Evolutionary conservation across 1,140 invertebrate species (phyloP).

Genomic region (Drosophila bocki): DNA sequence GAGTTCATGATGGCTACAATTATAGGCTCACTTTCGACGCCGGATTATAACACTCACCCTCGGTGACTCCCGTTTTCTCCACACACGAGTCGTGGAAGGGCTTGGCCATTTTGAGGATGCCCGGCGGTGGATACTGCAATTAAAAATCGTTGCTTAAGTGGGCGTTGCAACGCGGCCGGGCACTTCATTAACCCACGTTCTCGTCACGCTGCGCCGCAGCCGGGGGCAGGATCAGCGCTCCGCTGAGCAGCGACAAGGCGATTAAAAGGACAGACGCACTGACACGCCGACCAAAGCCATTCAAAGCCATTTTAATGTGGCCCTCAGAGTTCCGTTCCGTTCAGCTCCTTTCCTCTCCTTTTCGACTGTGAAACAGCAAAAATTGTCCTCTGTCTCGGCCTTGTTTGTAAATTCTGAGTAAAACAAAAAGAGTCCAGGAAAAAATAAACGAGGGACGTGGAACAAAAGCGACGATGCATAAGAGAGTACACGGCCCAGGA

Average conservation of each 20-base stretch:
- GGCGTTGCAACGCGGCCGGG: constrained; percentile 41
- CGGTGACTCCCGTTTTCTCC: constrained; percentile 77
- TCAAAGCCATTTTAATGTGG: constrained; percentile 83
- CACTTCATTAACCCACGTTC: constrained; percentile 79
- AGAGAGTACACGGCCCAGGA: constrained; percentile 57
- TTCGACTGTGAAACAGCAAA: constrained; percentile 56
- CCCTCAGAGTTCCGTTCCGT: constrained; percentile 26
- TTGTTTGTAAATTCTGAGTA: constrained; percentile 73
- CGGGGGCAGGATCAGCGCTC: constrained; percentile 65
- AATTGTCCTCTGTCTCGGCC: constrained; percentile 55
- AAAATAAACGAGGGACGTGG: constrained; percentile 53
- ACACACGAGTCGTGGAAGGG: constrained; percentile 78
- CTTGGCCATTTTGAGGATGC: constrained; percentile 78
- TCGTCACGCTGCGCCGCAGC: constrained; percentile 73
- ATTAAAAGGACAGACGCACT: constrained; percentile 75
- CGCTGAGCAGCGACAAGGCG: constrained; percentile 77
- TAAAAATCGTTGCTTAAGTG: constrained; percentile 67
- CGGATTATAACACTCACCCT: constrained; percentile 61
- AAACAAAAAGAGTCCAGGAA: constrained; percentile 37
- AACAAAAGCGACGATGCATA: constrained; percentile 80
- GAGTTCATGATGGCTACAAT: constrained; percentile 13
- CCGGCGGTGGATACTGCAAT: constrained; percentile 81
- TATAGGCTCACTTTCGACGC: constrained; percentile 19
- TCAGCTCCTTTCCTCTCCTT: neutral
- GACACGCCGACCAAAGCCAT: constrained; percentile 74